Percentiles rank a stretch among this genome's conserved stretches.
Conservation (phyloP, 2,113 vertebrate genomes). For the Gobius niger region DNA sequence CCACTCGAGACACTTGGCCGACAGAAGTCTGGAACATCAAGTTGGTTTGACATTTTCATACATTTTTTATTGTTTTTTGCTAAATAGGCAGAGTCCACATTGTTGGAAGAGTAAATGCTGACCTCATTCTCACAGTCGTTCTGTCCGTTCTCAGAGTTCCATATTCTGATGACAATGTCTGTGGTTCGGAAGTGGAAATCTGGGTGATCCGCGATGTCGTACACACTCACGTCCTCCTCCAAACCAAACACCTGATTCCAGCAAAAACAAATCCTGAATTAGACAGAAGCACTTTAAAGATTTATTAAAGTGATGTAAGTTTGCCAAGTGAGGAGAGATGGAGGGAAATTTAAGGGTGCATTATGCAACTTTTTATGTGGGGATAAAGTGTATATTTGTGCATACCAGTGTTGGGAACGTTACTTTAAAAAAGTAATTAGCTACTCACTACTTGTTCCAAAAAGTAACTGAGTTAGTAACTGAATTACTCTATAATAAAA, state of each 20-base stretch:
- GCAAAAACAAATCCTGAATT: not conserved
- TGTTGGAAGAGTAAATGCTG: not conserved
- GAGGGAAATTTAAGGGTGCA: no score
- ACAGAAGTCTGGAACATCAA: constrained; percentile 83
- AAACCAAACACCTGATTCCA: constrained; percentile 83
- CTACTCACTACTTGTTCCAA: no score
- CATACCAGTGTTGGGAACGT: no score
- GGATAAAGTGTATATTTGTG: no score
- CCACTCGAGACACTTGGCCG: constrained; percentile 92
- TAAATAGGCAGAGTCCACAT: no score
- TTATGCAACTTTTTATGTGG: no score
- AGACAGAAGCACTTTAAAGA: not conserved
- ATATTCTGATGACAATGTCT: constrained; percentile 96
- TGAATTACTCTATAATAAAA: no score
- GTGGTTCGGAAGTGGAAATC: constrained; percentile 97
- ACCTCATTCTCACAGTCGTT: constrained; percentile 77
- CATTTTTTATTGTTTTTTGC: no score
- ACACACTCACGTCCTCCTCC: constrained; percentile 97
- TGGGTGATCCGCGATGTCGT: constrained; percentile 95
- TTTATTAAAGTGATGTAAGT: no score
- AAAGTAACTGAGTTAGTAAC: no score
- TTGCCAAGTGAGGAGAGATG: no score
- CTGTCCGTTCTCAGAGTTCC: constrained; percentile 83
- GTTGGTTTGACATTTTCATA: not conserved
- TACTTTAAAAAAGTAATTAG: no score